Percentiles rank a stretch among this genome's conserved stretches.
Evolutionary conservation across 2,113 vertebrate genomes (phyloP).

Genomic region (Lates calcarifer): DNA sequence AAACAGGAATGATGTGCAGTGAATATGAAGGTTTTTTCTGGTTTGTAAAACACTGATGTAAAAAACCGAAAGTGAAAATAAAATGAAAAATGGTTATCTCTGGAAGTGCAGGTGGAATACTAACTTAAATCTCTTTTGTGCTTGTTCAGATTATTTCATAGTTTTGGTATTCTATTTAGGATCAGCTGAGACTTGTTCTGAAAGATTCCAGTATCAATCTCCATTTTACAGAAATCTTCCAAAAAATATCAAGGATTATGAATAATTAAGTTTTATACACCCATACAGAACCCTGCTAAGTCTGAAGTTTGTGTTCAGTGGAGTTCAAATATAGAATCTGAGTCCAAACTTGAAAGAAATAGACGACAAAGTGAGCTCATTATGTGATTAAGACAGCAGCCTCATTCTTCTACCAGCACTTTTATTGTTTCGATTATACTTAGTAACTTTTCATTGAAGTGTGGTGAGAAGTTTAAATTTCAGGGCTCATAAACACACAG

Average conservation of each 20-base stretch:
- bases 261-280: too few relatives aligned
- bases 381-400: too few relatives aligned
- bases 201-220: too few relatives aligned
- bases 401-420: too few relatives aligned
- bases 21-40: background rate
- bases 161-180: background rate
- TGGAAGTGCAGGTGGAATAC: background rate
- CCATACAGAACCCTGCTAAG: too few relatives aligned
- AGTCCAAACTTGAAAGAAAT: too few relatives aligned
- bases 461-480: background rate
- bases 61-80: constrained; percentile 9
- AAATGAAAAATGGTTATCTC: background rate
- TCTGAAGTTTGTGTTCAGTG: too few relatives aligned
- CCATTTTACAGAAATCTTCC: background rate
- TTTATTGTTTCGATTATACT: background rate
- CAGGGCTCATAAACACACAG: background rate
- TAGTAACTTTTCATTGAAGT: background rate
- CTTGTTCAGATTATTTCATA: background rate
- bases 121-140: background rate
- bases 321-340: too few relatives aligned
- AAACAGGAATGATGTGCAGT: background rate
- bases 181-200: background rate
- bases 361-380: too few relatives aligned
- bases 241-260: too few relatives aligned
- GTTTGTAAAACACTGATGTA: background rate